Base-by-base conservation (phyloP, 2,113 vertebrate species). In the Sakesphorus luctuosus region DNA sequence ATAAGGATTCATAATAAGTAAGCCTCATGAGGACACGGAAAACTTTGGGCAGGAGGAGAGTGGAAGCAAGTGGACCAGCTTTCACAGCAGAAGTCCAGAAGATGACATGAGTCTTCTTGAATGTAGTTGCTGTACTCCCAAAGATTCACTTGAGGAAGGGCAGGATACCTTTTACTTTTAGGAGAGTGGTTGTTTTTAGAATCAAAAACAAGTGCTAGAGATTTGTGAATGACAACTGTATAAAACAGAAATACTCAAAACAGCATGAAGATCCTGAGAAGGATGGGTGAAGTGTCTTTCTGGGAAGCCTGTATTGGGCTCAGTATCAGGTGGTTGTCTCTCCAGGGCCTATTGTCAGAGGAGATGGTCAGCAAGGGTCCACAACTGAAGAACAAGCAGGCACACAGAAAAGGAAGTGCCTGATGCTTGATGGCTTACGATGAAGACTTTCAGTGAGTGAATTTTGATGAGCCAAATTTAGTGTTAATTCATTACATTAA, bases 361-460 rank as follows among this genome's bases (percentile, higher is more conserved):
- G 31, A 84, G 24, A 6, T 35, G 19, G 15, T 33, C 21, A 4
- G 28, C 26, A 81, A 77, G 6, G 5, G 43, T 62, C 13, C 31
- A n/a, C 19, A 49, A 5, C 0, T 21, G 16, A 84, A 65, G 44
- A 63, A 62, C 20, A 52, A 49, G 29, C 46, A 29, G 3, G 7
- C 12, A 18, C 18, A 26, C 8, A 47, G 43, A 59, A 75, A 72
- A 21, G 9, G 16, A 80, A 82, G 80, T 20, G 13, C 13, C 7
- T 63, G 35, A n/a, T 55, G 19, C 13, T 78, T 0, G 0, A 20
- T 63, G 44, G 35, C 24, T 71, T 80, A 74, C 68, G 6, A 8
- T 35, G 18, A 18, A 73, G 58, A 66, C 59, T 69, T 82, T 88
- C 58, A 53, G n/a, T 15, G 43, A 40, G 23, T 69, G 25, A 73